Evolutionary conservation across 2,113 vertebrate genomes (phyloP).

Genomic region (Eptatretus burgeri): DNA sequence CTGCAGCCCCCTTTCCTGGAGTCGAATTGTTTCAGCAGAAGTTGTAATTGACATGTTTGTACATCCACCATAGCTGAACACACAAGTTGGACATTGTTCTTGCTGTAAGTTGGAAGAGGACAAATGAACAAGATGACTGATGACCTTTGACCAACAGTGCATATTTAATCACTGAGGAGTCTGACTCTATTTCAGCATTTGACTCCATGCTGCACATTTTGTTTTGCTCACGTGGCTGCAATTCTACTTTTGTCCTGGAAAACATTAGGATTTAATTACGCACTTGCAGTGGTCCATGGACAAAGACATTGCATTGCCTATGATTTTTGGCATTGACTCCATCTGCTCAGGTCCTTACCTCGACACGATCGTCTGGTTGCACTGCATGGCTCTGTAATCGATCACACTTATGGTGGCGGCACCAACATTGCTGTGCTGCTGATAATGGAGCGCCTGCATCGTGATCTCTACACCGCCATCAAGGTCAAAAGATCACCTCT

Average conservation of each 20-base stretch:
- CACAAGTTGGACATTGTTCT: no score
- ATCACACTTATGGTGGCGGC: slow-evolving; percentile 52
- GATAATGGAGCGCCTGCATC: slow-evolving; percentile 74
- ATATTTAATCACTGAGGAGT: no score
- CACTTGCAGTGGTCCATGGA: no score
- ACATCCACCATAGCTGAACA: no score
- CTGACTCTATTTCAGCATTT: no score
- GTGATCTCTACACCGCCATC: slow-evolving; percentile 72
- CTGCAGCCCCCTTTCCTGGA: no score
- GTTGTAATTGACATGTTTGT: no score
- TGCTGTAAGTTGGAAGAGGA: no score
- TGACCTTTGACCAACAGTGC: no score
- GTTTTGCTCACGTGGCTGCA: neutral
- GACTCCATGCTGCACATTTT: neutral
- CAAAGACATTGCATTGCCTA: neutral
- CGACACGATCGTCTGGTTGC: slow-evolving; percentile 64
- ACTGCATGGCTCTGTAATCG: slow-evolving; percentile 79
- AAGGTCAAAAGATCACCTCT: slow-evolving; percentile 24
- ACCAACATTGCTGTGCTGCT: slow-evolving; percentile 75
- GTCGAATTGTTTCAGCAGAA: no score
- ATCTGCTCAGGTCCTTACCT: slow-evolving; percentile 34
- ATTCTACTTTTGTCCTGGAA: neutral
- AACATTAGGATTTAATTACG: neutral
- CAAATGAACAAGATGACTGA: no score
- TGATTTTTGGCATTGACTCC: neutral